Base-by-base conservation (phyloP, 2,113 vertebrate genomes). In the Gambusia affinis region DNA sequence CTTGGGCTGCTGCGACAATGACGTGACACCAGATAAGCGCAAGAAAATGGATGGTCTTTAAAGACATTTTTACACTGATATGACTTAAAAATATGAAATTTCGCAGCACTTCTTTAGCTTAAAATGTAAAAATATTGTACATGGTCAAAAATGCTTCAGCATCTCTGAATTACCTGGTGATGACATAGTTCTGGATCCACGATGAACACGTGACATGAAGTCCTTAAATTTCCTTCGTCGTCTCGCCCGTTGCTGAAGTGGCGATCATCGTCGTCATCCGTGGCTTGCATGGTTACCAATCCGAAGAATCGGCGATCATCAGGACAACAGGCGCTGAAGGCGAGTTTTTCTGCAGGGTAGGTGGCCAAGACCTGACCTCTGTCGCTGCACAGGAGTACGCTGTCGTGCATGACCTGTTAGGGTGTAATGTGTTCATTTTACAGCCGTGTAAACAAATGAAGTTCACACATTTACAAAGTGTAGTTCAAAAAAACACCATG, bases 131-230 rank as follows among this genome's bases (percentile, higher is more conserved):
- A 47, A 7, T 19, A 47, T 47, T 19, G 17, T 19, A 19, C 44
- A 47, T 19, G 1, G 14, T 19, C 4, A 47, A 47, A 47, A 47
- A 17, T 47, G 17, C 44, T 47, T 47, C 44, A 47, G 17, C 7
- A 47, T 47, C 44, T 19, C 44, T 47, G 17, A 47, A 47, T 47
- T 64, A 93, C 92, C 89, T 96, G 96, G 87, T 99, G 98, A 69
- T 94, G 94, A 88, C 97, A 99, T 22, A 99, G 91, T 76, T 99
- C 98, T 0, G 98, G 97, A 76, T 99, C 98, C 87, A 98, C 98
- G 80, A 98, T 97, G 80, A 99, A 99, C 70, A 99, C 98, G 0
- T 99, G 98, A 79, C 98, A 99, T 60, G 98, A 99, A 0, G 97
- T 99, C 82, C 98, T 95, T 87, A 98, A 78, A 70, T 92, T 61